Percentiles rank a stretch among this genome's conserved stretches.
Conservation (phyloP, 2,888 invertebrate species). For the Pollenia griseotomentosa region DNA sequence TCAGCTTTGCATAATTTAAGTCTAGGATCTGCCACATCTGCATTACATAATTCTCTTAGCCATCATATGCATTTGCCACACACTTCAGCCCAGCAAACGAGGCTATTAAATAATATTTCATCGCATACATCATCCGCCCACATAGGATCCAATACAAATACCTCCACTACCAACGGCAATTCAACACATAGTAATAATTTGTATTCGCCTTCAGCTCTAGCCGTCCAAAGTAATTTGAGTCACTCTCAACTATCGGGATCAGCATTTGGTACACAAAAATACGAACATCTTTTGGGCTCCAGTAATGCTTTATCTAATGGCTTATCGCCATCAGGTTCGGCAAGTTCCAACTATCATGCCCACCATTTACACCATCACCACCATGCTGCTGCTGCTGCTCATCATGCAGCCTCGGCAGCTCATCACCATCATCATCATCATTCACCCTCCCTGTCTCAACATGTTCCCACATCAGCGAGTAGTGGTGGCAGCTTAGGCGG, state of each 20-base stretch:
- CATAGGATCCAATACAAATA: slow-evolving; percentile 60
- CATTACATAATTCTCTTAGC: slow-evolving; percentile 75
- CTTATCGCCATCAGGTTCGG: slow-evolving; percentile 78
- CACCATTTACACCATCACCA: slow-evolving; percentile 74
- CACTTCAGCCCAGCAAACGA: slow-evolving; percentile 74
- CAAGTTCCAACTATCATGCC: slow-evolving; percentile 82
- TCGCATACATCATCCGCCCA: slow-evolving; percentile 65
- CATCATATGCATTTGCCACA: slow-evolving; percentile 77
- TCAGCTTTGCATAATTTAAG: slow-evolving; percentile 76
- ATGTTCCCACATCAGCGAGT: slow-evolving; percentile 69
- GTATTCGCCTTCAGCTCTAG: slow-evolving; percentile 77
- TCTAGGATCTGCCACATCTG: slow-evolving; percentile 73
- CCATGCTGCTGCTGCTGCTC: slow-evolving; percentile 73
- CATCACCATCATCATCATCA: slow-evolving; percentile 73
- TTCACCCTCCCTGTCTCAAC: slow-evolving; percentile 75
- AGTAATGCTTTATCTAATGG: slow-evolving; percentile 75
- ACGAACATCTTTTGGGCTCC: slow-evolving; percentile 77
- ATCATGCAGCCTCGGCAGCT: slow-evolving; percentile 77
- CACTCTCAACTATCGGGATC: slow-evolving; percentile 73
- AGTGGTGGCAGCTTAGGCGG: slow-evolving; percentile 68
- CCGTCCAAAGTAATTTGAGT: slow-evolving; percentile 70
- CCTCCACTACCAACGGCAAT: slow-evolving; percentile 55
- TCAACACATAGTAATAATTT: slow-evolving; percentile 76
- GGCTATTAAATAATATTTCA: slow-evolving; percentile 74
- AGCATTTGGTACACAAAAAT: slow-evolving; percentile 77